Evolutionary conservation across 2,113 vertebrate species (phyloP).

Genomic region (Hylia prasina): DNA sequence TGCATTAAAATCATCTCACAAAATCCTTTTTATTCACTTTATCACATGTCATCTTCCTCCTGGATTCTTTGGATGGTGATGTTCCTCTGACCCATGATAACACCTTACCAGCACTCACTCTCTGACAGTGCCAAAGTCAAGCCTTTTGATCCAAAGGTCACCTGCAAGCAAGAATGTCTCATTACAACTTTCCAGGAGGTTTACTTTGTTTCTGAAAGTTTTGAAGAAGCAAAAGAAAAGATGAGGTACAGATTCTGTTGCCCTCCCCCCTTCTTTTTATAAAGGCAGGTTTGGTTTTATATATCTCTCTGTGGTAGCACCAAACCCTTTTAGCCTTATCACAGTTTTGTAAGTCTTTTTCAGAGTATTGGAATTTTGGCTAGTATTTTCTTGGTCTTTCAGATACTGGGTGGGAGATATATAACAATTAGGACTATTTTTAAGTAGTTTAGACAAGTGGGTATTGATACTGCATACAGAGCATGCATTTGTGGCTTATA

Average conservation of each 20-base stretch:
- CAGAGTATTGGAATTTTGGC: neutral
- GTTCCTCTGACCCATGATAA: neutral
- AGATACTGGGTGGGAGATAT: neutral
- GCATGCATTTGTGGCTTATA: neutral
- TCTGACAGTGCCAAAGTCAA: slow-evolving; percentile 87
- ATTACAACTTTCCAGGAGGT: slow-evolving; percentile 96
- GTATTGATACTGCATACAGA: neutral
- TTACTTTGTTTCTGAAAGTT: slow-evolving; percentile 94
- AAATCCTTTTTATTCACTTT: neutral
- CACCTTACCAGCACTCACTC: slow-evolving; percentile 78
- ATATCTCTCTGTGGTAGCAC: neutral
- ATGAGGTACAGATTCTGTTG: slow-evolving; percentile 80
- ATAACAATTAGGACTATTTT: neutral
- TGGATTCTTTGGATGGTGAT: neutral
- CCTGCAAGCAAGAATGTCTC: slow-evolving; percentile 91
- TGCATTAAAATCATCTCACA: neutral
- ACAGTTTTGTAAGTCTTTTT: neutral
- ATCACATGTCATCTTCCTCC: neutral
- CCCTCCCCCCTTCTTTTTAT: neutral
- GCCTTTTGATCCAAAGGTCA: slow-evolving; percentile 88
- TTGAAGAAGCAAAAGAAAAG: slow-evolving; percentile 95
- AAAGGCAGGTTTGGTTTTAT: neutral
- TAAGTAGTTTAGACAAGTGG: neutral
- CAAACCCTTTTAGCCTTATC: neutral
- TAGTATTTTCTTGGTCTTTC: neutral